These are phyloP conservation scores for Sebastes flavidus DNA, from an alignment of 2,797 vertebrate genomes.

Conservation along the genomic window DNA sequence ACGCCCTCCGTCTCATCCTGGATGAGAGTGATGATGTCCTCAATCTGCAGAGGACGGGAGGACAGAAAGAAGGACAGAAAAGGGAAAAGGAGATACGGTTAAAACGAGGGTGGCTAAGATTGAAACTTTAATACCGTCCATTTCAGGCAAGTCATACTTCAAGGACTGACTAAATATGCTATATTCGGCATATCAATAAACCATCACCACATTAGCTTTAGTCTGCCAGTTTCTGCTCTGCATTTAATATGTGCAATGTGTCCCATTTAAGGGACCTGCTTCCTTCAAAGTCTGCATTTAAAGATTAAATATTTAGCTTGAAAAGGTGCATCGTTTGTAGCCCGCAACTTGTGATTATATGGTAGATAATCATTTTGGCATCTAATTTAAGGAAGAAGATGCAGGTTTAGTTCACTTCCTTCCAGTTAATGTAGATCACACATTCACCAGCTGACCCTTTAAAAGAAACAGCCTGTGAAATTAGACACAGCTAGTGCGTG, in stretches of 20 bases:
- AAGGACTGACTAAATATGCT: not conserved
- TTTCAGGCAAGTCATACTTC: not conserved
- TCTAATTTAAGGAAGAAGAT: not conserved
- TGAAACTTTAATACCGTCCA: not conserved
- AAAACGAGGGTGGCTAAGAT: not conserved
- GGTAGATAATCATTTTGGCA: not conserved
- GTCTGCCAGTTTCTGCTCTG: not conserved
- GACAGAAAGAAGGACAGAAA: not conserved
- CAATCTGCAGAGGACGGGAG: slow-evolving; percentile 84
- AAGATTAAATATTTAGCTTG: not conserved
- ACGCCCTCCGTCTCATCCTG: slow-evolving; percentile 96
- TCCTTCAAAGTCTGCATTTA: not conserved
- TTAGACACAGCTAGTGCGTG: not conserved
- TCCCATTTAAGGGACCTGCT: not conserved
- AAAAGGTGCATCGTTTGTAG: not conserved
- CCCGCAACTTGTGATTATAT: not conserved
- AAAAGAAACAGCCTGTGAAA: not conserved
- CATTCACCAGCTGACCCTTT: not conserved
- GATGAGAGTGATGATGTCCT: slow-evolving; percentile 93
- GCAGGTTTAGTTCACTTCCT: not conserved
- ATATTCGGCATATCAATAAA: not conserved
- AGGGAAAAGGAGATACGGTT: not conserved
- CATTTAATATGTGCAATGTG: not conserved
- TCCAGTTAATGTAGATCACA: not conserved
- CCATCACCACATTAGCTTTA: not conserved